These are phyloP conservation scores for Parnassius apollo DNA, from an alignment of 2,888 invertebrate species.

Conservation along the genomic window DNA sequence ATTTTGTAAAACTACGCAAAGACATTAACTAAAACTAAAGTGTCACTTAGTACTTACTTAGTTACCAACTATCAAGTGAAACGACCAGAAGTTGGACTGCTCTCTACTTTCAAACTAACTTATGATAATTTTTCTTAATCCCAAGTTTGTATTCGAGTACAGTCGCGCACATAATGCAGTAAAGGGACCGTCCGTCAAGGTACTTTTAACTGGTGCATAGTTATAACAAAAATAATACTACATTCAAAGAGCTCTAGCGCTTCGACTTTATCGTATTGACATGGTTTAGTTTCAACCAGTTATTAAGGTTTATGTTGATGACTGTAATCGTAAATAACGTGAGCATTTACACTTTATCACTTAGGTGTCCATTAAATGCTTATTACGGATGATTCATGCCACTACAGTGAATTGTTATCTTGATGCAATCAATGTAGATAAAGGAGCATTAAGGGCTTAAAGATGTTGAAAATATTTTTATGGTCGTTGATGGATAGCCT, in stretches of 20 bases:
- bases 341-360: conserved; percentile 26
- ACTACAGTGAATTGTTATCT: conserved; percentile 8
- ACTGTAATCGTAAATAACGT: conserved; percentile 24
- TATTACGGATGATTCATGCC: conserved; percentile 20
- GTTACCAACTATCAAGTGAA: no score
- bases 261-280: conserved; percentile 25
- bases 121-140: neutral
- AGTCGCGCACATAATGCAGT: neutral
- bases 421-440: conserved; percentile 19
- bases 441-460: conserved; percentile 16
- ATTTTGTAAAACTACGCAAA: no score
- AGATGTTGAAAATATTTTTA: conserved; percentile 12
- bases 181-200: neutral
- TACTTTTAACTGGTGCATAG: conserved; percentile 6
- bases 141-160: neutral
- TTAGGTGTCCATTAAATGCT: conserved; percentile 24
- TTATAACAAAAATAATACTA: conserved; percentile 14
- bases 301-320: conserved; percentile 28
- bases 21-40: no score
- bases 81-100: no score
- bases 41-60: no score
- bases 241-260: conserved; percentile 10
- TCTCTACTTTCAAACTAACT: no score
- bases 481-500: neutral
- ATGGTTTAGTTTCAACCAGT: conserved; percentile 27